Evolutionary conservation across 2,113 vertebrate species (phyloP), one percentile per base, ranked within the genome.

Genomic region (Nansenia antarctica): DNA sequence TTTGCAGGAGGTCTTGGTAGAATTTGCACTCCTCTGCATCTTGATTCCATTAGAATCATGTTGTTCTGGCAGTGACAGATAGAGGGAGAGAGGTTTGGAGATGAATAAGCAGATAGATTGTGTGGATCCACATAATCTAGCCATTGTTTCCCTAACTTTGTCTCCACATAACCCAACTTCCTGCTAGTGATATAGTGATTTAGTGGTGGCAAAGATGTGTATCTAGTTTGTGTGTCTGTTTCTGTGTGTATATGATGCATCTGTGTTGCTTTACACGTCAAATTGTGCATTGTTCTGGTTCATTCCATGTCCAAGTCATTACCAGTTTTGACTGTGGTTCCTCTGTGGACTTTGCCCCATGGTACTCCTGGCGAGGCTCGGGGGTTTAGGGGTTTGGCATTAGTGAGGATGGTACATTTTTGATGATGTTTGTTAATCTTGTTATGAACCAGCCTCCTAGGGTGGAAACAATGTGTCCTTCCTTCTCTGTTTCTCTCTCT

Each of bases 11-110:
- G 78, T 77, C 65, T 77, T 27, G 0, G 11, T 57, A 37, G 69
- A 70, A 60, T 69, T 55, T n/a, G n/a, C n/a, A n/a, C n/a, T 20
- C n/a, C 37, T 35, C 49, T 42, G 24, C 85, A 87, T 86, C 83
- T 85, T 90, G 85, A 83, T 89, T 69, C 65, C 73, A 88, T 90
- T 83, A 89, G 39, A 70, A 67, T 32, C 18, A n/a, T 45, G 76
- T 74, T 75, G 58, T 69, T 69, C 53, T 68, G 55, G 63, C 74
- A 73, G 29, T 57, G 68, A 85, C 52, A 32, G 54, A 79, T 69
- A 49, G 29, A 54, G n/a, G 29, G 27, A 57, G 27, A 26, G 8
- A 20, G 52, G 24, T 54, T 54, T 54, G 6, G 22, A 22, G 49
- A 53, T 26, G 22, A 24, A 24, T 27, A 54, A 3, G 11, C 20